Conservation (phyloP, 1,140 invertebrate genomes). For the Micrasema longulum region DNA sequence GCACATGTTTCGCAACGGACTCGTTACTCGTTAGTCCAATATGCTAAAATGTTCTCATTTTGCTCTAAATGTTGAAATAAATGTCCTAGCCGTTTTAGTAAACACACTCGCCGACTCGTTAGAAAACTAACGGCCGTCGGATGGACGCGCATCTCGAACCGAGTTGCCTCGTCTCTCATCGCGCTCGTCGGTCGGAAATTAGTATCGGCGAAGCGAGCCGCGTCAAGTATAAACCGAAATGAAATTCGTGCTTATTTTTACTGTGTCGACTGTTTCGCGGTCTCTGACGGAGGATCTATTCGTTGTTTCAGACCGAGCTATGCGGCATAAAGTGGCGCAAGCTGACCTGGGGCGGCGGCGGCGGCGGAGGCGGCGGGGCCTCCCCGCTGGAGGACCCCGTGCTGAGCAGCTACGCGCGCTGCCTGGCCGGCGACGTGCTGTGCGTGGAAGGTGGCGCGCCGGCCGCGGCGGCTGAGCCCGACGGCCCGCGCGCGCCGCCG, state of each 20-base stretch:
- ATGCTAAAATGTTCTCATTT: background rate
- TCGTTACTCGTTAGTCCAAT: too few species aligned
- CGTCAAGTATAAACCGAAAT: too few species aligned
- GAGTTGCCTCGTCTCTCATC: too few species aligned
- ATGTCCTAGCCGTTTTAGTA: too few species aligned
- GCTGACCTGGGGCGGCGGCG: conserved; percentile 81
- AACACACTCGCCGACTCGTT: too few species aligned
- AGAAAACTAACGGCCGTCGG: too few species aligned
- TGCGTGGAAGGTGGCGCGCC: conserved; percentile 93
- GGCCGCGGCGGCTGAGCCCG: conserved; percentile 67
- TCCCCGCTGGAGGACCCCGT: conserved; percentile 93
- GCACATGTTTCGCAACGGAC: conserved; percentile 14
- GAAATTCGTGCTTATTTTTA: too few species aligned
- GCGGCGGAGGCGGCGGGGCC: conserved; percentile 62
- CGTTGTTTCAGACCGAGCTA: conserved; percentile 88
- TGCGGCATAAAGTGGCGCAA: conserved; percentile 99
- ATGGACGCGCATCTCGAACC: too few species aligned
- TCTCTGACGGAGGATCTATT: conserved; percentile 30
- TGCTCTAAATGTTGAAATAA: too few species aligned
- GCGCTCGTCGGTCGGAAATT: too few species aligned
- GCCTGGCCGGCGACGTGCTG: conserved; percentile 92
- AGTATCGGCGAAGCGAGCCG: too few species aligned
- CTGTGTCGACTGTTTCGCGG: too few species aligned
- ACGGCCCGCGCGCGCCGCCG: conserved; percentile 70
- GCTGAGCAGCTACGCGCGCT: conserved; percentile 91